phyloP scores from a whole-genome alignment of 2,797 vertebrate species.

The Taeniopygia guttata region DNA sequence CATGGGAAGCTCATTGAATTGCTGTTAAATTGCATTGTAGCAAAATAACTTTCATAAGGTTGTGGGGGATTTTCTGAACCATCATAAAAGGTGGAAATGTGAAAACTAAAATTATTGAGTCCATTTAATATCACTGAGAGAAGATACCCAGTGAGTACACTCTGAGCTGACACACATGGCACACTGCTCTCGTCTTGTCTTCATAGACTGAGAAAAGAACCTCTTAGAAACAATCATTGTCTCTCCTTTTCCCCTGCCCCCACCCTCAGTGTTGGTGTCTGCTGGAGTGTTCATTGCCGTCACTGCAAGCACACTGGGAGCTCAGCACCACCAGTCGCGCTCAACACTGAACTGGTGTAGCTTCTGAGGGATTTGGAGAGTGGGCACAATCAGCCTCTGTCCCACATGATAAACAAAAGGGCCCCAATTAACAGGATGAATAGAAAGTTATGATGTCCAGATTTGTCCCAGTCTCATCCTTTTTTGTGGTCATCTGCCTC shows the following conservation, averaged over 20 bases:
- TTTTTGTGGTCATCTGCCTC: background rate
- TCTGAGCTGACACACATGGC: background rate
- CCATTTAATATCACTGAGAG: constrained; percentile 25
- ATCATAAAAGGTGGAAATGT: constrained; percentile 56
- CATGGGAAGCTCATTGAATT: constrained; percentile 41
- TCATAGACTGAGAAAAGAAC: background rate
- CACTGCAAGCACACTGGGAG: background rate
- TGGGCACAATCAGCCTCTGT: background rate
- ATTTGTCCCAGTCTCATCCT: background rate
- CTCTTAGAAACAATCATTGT: background rate
- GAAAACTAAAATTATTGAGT: constrained; percentile 33
- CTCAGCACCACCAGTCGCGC: background rate
- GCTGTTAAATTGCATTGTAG: constrained; percentile 52
- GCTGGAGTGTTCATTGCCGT: background rate
- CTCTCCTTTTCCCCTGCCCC: background rate
- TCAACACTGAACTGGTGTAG: background rate
- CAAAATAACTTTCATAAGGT: constrained; percentile 43
- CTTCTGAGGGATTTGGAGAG: background rate
- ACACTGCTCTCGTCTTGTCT: background rate
- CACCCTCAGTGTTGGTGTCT: background rate
- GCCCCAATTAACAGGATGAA: background rate
- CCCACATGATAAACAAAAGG: background rate
- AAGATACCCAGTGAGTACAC: background rate
- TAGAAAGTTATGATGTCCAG: background rate
- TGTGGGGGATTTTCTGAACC: constrained; percentile 56